Base-by-base conservation (phyloP, 1,140 invertebrate genomes). In the Probaryconus sp. region DNA sequence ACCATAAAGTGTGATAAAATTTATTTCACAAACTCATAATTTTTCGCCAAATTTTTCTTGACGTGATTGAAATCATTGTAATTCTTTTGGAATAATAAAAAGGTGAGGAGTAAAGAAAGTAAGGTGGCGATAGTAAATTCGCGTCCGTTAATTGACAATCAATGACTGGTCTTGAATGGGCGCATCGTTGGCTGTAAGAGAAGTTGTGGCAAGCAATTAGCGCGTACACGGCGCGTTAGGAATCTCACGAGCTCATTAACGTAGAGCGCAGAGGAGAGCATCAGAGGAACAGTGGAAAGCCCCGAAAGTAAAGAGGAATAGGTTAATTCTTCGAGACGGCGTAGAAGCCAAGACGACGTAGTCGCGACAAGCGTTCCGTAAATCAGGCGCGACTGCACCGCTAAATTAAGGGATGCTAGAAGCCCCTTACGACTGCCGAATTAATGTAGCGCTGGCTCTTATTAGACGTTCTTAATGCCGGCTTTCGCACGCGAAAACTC, bases 401-500 rank as follows among this genome's bases (percentile, higher is more conserved):
- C 60, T 58, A 64, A 68, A 72, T 76, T 72, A 76, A 76, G 74
- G 74, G 74, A 64, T 71, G 56, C 56, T 60, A 51, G 67, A 50
- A 76, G 47, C 74, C 67, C 56, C 43, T 76, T 67, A 64, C 63
- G 64, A 45, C 64, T 77, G 68, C 68, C 75, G 69, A 77, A 77
- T 77, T 77, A 72, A 77, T 77, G 75, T 72, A 60, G 74, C 68
- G 53, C 68, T 53, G 58, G 58, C 64, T 69, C 69, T 72, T 72
- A 77, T 77, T 72, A 77, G 75, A 65, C 64, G 69, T 69, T 72
- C 75, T 72, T 72, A 71, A 71, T 76, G 56, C 68, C 42, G 38
- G 56, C 50, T 71, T 65, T 65, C 43, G 50, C 72, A 43, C 53
- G 60, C 53, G 60, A 69, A 58, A 64, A 69, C 60, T 71, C 48